These are phyloP conservation scores for Catharus fuscescens DNA, from an alignment of 2,113 vertebrate genomes.

Conservation along the genomic window DNA sequence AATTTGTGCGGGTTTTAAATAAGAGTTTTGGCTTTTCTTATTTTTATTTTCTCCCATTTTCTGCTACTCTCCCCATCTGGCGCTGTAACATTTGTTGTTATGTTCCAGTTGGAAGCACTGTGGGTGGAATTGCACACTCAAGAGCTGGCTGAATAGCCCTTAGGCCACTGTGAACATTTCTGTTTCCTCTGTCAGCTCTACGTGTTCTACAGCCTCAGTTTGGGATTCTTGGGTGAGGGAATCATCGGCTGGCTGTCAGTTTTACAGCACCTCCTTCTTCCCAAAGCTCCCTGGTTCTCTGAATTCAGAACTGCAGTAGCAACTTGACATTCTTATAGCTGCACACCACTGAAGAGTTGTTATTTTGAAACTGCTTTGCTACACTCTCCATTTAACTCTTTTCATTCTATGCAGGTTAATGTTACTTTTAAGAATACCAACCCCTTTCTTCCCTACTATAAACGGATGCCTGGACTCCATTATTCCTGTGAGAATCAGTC, in stretches of 20 bases:
- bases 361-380: not conserved
- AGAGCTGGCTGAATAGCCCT: not conserved
- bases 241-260: not conserved
- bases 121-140: not conserved
- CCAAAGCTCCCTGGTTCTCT: not conserved
- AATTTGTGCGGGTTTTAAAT: not conserved
- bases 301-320: not conserved
- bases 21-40: not conserved
- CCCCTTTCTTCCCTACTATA: not conserved
- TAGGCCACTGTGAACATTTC: slow-evolving; percentile 1
- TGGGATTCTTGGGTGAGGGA: not conserved
- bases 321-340: not conserved
- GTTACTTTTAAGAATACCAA: not conserved
- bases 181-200: not conserved
- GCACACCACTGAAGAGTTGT: not conserved
- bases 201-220: not conserved
- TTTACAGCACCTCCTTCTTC: not conserved
- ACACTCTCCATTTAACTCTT: not conserved
- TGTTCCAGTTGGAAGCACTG: slow-evolving; percentile 5
- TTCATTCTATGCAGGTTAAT: not conserved
- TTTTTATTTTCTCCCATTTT: not conserved
- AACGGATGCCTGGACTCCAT: not conserved
- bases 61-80: slow-evolving; percentile 3
- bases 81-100: not conserved
- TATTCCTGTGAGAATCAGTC: not conserved